phyloP scores from a whole-genome alignment of 2,797 vertebrate species.

The Peromyscus nudipes region DNA sequence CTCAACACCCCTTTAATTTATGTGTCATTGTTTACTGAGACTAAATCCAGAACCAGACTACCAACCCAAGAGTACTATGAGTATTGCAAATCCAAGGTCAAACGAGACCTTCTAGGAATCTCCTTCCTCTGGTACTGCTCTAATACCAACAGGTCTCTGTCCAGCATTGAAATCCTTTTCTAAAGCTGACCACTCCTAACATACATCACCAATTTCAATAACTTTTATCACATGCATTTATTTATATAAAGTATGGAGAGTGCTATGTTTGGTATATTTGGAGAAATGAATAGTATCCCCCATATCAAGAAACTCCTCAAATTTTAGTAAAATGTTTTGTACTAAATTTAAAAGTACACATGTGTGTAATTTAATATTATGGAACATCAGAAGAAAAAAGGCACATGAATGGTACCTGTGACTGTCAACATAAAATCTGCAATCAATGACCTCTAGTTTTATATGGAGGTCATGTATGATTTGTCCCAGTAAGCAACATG shows the following conservation, averaged over 20 bases:
- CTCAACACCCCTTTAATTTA: neutral
- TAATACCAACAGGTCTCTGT: neutral
- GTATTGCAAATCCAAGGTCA: neutral
- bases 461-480: slow-evolving; percentile 18
- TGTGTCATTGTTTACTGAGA: neutral
- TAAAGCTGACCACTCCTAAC: neutral
- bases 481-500: slow-evolving; percentile 11
- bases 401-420: neutral
- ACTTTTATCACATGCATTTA: neutral
- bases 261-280: neutral
- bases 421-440: slow-evolving; percentile 25
- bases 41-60: neutral
- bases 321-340: neutral
- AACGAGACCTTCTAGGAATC: neutral
- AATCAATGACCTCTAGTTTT: slow-evolving; percentile 31
- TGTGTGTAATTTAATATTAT: neutral
- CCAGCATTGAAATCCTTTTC: neutral
- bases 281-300: neutral
- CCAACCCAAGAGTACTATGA: neutral
- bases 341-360: neutral
- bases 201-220: neutral
- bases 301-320: neutral
- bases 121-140: neutral
- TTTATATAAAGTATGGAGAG: neutral
- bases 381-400: neutral